A percentile compares a stretch with the other conserved stretches of the same genome.
These are phyloP conservation scores for Rhea pennata DNA, from an alignment of 2,113 vertebrate genomes.

Conservation along the genomic window DNA sequence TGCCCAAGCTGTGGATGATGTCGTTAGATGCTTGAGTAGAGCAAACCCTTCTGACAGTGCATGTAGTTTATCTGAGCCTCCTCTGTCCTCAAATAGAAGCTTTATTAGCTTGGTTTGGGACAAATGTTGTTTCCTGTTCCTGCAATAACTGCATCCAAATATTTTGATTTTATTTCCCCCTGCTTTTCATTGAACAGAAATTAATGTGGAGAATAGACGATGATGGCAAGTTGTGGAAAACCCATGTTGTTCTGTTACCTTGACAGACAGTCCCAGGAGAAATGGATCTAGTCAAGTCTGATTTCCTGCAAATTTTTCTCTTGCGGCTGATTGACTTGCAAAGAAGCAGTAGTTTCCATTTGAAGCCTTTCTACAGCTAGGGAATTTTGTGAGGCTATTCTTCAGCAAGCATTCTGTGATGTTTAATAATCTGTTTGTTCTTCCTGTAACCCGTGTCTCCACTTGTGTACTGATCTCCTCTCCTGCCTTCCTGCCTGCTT, in stretches of 20 bases:
- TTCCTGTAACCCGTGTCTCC: background rate
- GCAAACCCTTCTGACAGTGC: background rate
- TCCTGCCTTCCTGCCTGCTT: background rate
- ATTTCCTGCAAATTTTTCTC: background rate
- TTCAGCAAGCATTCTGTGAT: background rate
- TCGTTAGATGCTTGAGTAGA: background rate
- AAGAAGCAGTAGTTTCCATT: conserved; percentile 5
- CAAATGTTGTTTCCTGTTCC: background rate
- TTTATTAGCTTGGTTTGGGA: background rate
- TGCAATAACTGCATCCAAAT: background rate
- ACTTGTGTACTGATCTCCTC: background rate
- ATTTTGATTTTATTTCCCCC: background rate
- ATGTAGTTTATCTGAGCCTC: background rate
- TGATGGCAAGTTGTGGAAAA: background rate
- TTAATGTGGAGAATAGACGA: background rate
- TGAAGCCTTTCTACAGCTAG: background rate
- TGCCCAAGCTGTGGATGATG: background rate
- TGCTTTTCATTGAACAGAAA: background rate
- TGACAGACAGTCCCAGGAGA: background rate
- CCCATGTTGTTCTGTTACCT: background rate
- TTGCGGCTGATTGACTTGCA: background rate
- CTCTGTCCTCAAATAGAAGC: background rate
- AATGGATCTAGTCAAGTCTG: background rate
- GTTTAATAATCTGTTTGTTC: background rate
- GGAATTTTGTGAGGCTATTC: background rate